These are phyloP conservation scores for Pontoporia blainvillei DNA, from an alignment of 2,113 vertebrate genomes.

Conservation along the genomic window DNA sequence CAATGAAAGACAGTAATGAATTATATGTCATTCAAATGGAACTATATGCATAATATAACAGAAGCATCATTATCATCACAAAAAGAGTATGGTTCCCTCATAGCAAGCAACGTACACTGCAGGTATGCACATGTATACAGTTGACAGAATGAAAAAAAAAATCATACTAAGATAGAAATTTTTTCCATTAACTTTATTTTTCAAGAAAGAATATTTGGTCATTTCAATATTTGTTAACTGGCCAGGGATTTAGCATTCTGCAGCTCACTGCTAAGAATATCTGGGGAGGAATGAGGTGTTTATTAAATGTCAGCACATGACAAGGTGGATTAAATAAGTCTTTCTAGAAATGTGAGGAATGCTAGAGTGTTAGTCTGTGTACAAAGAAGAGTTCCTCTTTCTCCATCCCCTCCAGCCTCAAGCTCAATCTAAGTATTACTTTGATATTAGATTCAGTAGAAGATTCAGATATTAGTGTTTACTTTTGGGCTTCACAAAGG, in stretches of 20 bases:
- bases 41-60: conserved; percentile 31
- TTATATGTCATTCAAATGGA: conserved; percentile 44
- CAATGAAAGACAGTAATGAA: conserved; percentile 51
- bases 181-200: conserved; percentile 68
- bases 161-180: conserved; percentile 50
- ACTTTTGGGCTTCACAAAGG: conserved; percentile 72
- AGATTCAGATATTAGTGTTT: conserved; percentile 75
- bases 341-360: conserved; percentile 76
- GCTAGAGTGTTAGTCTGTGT: conserved; percentile 59
- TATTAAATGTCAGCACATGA: conserved; percentile 81
- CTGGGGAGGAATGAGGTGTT: conserved; percentile 79
- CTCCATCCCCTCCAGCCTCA: conserved; percentile 69
- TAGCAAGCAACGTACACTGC: background rate
- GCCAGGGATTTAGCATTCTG: conserved; percentile 61
- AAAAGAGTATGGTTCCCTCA: conserved; percentile 14
- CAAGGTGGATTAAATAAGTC: conserved; percentile 80
- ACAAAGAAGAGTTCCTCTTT: conserved; percentile 65
- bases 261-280: conserved; percentile 76
- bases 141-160: conserved; percentile 52
- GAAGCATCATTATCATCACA: conserved; percentile 3
- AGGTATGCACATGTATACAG: background rate
- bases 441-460: conserved; percentile 78
- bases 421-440: conserved; percentile 68
- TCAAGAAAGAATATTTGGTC: conserved; percentile 45
- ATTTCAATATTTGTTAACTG: conserved; percentile 64